These are phyloP conservation scores for Nowickia ferox DNA, from an alignment of 2,888 invertebrate species.

Conservation along the genomic window DNA sequence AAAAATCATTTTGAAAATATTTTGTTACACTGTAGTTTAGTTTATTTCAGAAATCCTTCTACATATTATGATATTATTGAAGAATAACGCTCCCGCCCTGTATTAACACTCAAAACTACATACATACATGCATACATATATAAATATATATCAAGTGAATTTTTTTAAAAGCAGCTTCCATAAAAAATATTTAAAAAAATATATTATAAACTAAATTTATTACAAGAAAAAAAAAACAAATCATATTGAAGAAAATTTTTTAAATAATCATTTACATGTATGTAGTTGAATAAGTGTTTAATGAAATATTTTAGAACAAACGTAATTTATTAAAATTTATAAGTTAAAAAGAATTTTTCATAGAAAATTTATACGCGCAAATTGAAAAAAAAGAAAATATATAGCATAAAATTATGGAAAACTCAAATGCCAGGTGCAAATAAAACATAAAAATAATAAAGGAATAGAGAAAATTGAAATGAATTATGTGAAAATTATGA, in stretches of 20 bases:
- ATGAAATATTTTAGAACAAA: conserved; percentile 59
- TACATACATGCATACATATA: not conserved
- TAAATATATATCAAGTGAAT: conserved; percentile 42
- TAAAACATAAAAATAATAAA: conserved; percentile 11
- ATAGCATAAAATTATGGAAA: not conserved
- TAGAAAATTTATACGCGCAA: conserved; percentile 67
- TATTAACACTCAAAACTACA: conserved; percentile 19
- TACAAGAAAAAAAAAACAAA: conserved; percentile 9
- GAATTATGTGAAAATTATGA: conserved; percentile 21
- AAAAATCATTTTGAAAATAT: not conserved
- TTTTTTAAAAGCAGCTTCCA: conserved; percentile 66
- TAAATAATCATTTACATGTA: conserved; percentile 41
- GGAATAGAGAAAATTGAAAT: conserved; percentile 63
- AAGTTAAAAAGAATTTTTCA: conserved; percentile 57
- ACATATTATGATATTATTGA: not conserved
- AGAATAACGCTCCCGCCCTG: conserved; percentile 66
- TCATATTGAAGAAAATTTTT: conserved; percentile 23
- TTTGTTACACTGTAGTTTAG: not conserved
- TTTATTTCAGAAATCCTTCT: not conserved
- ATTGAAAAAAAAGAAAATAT: conserved; percentile 25
- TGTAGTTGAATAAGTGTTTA: conserved; percentile 59
- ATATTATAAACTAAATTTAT: conserved; percentile 38
- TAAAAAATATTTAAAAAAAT: not conserved
- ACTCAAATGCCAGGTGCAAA: conserved; percentile 63
- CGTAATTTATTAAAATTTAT: conserved; percentile 38